Evolutionary conservation across 1,140 invertebrate species (phyloP), one percentile per base, ranked within the genome.

Genomic region (Bombus soroeensis): DNA sequence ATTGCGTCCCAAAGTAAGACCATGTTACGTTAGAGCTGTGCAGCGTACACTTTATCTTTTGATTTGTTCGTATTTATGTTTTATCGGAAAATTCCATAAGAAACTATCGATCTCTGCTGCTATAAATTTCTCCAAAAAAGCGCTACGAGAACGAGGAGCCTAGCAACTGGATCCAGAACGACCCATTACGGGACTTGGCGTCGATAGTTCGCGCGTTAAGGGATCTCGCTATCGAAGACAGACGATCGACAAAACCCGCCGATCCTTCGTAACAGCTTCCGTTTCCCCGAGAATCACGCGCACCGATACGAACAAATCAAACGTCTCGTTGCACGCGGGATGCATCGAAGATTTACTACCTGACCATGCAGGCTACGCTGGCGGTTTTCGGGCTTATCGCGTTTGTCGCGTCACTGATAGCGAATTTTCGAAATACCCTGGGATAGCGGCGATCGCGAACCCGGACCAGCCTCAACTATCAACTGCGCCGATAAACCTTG

Each of bases 301-400:
- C 6, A 32, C 2, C 41, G 41, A 43, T 28, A 53, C 47, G 47
- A 53, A 71, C 70, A 18, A 74, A 74, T 47, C 32, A 37, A 18
- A 37, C 22, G 37, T 78, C 22, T 32, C 15, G 57, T 34, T 64
- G 39, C 41, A 37, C 64, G 59, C 41, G 62, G 22, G n/a, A 10
- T 1, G 6, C 62, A 37, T 47, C 37, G 41, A 80, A 70, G 47
- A 80, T 80, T 80, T 80, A 80, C 64, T 34, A 64, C 25, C 32
- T 13, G 22, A 13, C n/a, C 76, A 15, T 43, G 10, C 9, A 37
- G 32, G 25, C 28, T 37, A 41, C 32, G 39, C 15, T 8, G 59
- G 76, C 41, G 32, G 62, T 80, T 70, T 43, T 10, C 59, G 28
- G 3, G 62, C 77, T 80, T 80, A 80, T 80, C 62, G 41, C 62